Percentiles rank a stretch among this genome's conserved stretches.
These are phyloP conservation scores for Taenioides sp. DNA, from an alignment of 2,797 vertebrate species.

Conservation along the genomic window DNA sequence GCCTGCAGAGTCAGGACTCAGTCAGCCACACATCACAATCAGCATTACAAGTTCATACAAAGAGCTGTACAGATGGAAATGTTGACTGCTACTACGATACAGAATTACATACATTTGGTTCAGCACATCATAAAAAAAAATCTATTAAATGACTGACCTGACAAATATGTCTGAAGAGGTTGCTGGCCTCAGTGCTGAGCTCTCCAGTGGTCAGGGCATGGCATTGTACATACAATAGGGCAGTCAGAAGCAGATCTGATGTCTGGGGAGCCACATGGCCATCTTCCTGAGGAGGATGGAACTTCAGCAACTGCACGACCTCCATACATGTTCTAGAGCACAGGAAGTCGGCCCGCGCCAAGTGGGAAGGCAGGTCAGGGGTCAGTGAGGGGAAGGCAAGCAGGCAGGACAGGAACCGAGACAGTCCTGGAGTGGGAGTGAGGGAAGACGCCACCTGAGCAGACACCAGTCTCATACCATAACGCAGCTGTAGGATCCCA, in stretches of 20 bases:
- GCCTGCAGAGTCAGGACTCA: slow-evolving; percentile 72
- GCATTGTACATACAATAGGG: slow-evolving; percentile 86
- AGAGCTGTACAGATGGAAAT: not conserved
- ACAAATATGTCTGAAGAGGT: slow-evolving; percentile 90
- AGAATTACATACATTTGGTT: not conserved
- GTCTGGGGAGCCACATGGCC: slow-evolving; percentile 71
- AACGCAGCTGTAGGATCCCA: slow-evolving; percentile 87
- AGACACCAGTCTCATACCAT: slow-evolving; percentile 91
- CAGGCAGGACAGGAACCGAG: slow-evolving; percentile 78
- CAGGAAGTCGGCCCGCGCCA: slow-evolving; percentile 86
- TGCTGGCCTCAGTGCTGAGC: slow-evolving; percentile 78
- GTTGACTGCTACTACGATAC: not conserved
- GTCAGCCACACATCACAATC: slow-evolving; percentile 2
- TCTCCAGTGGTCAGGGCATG: slow-evolving; percentile 84
- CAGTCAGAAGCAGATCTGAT: slow-evolving; percentile 83
- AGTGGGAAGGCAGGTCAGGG: slow-evolving; percentile 77
- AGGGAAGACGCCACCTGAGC: slow-evolving; percentile 77
- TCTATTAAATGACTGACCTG: slow-evolving; percentile 74
- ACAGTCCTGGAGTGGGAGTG: slow-evolving; percentile 62
- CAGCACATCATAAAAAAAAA: not conserved
- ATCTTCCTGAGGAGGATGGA: slow-evolving; percentile 72
- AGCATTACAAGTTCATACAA: not conserved
- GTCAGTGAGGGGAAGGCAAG: slow-evolving; percentile 85
- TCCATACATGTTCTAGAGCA: slow-evolving; percentile 86
- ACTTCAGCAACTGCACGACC: slow-evolving; percentile 79